Evolutionary conservation across 1,140 invertebrate species (phyloP).

Genomic region (Pantala flavescens): DNA sequence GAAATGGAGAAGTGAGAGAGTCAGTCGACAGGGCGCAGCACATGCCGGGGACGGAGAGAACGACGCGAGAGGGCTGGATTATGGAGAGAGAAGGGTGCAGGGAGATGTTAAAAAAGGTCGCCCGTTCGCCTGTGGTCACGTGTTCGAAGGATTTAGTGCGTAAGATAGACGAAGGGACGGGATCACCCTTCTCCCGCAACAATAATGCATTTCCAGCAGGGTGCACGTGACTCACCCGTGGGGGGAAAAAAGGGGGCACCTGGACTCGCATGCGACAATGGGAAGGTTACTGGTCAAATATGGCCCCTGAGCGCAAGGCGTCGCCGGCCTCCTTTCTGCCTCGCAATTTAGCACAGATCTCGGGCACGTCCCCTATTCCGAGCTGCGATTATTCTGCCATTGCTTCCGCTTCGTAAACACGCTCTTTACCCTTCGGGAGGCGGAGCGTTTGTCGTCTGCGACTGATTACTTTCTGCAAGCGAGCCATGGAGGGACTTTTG

Average conservation of each 20-base stretch:
- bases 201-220: not conserved
- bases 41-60: not conserved
- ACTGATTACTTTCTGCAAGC: not conserved
- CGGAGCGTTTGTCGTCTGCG: not conserved
- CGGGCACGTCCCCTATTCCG: not conserved
- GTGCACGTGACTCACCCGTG: not conserved
- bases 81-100: not conserved
- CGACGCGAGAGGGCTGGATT: not conserved
- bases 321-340: not conserved
- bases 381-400: not conserved
- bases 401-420: not conserved
- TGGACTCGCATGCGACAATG: not conserved
- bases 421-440: not conserved
- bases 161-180: not conserved
- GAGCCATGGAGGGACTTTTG: no score
- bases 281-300: not conserved
- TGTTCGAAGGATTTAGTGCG: not conserved
- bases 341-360: conserved; percentile 5
- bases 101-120: not conserved
- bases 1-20: not conserved
- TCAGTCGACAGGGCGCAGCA: not conserved
- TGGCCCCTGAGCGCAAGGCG: not conserved
- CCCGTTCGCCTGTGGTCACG: not conserved
- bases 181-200: not conserved
- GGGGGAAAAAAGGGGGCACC: not conserved